Evolutionary conservation across 1,140 invertebrate species (phyloP), one percentile per base, ranked within the genome.

Genomic region (Metopolophium dirhodum): DNA sequence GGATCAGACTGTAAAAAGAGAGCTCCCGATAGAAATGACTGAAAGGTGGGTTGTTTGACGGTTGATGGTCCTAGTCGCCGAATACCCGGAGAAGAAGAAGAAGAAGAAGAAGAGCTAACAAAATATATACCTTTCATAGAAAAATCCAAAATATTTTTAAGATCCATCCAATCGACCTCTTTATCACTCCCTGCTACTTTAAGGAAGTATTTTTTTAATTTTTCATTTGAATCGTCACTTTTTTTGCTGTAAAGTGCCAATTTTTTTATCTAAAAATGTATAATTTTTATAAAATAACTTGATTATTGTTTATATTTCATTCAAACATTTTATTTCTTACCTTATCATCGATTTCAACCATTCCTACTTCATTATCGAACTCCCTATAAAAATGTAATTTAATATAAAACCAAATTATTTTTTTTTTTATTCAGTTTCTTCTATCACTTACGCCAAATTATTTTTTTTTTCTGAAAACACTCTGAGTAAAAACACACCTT

Each of bases 381-480:
- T 98, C 98, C 95, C 98, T 98, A 95, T 37, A 96, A 96, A 94
- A 94, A 95, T 95, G 2, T 45, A 57, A 11, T 23, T 37, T 22
- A 61, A 41, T 57, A 45, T 26, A 37, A 26, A 6, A 37, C 14
- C 8, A 11, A 86, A 86, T 86, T 86, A 14, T 37, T n/a, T 2
- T 51, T 51, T 0, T 51, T 30, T 1, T 18, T 35, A 68, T 51
- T 30, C 3, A 68, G 9, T 68, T 68, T 3, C 4, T 14, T 14
- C 23, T 4, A 90, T 94, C 94, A 97, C 97, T 96, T 96, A 98
- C 98, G 97, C 97, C 96, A 98, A 97, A 95, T 98, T 97, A 94
- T 97, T 98, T 94, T 96, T 96, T 94, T 98, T 98, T 96, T 99
- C 99, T 94, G 98, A 99, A 96, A 99, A 99, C 57, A 99, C 97